Percentiles rank a stretch among this genome's conserved stretches.
These are phyloP conservation scores for Scomber scombrus DNA, from an alignment of 2,113 vertebrate species.

Conservation along the genomic window DNA sequence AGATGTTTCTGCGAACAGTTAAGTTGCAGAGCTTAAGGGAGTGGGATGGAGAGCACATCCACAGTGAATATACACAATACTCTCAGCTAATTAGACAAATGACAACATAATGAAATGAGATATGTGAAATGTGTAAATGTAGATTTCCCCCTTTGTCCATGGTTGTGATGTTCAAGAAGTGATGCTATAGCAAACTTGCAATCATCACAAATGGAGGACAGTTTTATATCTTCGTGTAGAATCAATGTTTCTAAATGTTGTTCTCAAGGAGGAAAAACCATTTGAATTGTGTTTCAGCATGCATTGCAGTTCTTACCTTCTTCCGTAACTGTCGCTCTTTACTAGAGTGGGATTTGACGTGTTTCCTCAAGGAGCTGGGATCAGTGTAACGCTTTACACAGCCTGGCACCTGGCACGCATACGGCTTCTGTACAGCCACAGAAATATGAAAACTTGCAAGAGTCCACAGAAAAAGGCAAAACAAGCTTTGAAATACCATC, in stretches of 20 bases:
- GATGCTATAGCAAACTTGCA: not conserved
- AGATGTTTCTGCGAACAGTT: constrained; percentile 1
- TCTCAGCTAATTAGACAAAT: constrained; percentile 42
- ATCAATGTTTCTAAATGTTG: not conserved
- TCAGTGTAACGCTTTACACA: constrained; percentile 97
- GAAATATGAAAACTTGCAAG: not conserved
- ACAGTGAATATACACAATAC: not conserved
- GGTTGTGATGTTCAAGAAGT: constrained; percentile 6
- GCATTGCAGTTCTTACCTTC: constrained; percentile 86
- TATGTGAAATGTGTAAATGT: not conserved
- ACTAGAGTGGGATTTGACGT: constrained; percentile 95
- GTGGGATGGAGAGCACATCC: constrained; percentile 18
- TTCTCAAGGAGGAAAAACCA: not conserved
- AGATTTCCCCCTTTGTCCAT: constrained; percentile 21
- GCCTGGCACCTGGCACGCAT: constrained; percentile 95
- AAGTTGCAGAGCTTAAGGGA: constrained; percentile 15
- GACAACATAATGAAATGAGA: constrained; percentile 23
- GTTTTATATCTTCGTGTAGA: not conserved
- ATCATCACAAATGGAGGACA: not conserved
- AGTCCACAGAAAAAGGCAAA: too few species aligned
- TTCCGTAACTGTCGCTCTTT: constrained; percentile 94
- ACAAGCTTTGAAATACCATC: not conserved
- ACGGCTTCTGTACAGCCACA: constrained; percentile 91
- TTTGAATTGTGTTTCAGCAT: not conserved
- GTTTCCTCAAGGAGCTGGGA: constrained; percentile 97